Evolutionary conservation across 2,797 vertebrate genomes (phyloP).

Genomic region (Columba guinea): DNA sequence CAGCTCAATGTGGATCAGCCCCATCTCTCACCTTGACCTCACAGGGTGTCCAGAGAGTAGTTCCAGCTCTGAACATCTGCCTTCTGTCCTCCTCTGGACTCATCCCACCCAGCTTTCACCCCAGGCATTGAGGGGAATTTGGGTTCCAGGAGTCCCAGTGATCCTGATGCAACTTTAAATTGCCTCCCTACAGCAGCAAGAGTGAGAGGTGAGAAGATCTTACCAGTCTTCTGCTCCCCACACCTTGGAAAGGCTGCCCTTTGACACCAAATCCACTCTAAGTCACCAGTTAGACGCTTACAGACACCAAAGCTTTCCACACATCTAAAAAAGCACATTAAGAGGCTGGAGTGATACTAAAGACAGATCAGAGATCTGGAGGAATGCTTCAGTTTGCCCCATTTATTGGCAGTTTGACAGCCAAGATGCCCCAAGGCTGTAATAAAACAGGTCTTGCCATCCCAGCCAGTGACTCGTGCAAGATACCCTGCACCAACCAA

Average conservation of each 20-base stretch:
- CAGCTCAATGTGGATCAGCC: accelerated
- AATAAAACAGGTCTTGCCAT: background rate
- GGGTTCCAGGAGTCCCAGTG: background rate
- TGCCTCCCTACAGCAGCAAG: background rate
- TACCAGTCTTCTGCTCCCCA: background rate
- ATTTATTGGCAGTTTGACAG: background rate
- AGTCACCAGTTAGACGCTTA: background rate
- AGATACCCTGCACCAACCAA: background rate
- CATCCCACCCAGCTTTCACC: background rate
- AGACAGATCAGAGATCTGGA: background rate
- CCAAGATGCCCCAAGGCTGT: background rate
- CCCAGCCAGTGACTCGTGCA: background rate
- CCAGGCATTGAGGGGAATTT: background rate
- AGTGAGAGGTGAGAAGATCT: background rate
- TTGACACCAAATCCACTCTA: background rate
- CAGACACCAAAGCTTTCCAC: background rate
- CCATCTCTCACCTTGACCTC: background rate
- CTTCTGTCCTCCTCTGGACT: background rate
- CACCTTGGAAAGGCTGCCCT: background rate
- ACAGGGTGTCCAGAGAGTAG: background rate
- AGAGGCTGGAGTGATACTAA: background rate
- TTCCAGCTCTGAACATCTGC: background rate
- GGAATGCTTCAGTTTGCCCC: background rate
- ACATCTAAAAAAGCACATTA: background rate
- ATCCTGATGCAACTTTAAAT: background rate